These are phyloP conservation scores for Phenganax stokvisi DNA, from an alignment of 92 coral and sea anemone genomes.

Conservation along the genomic window DNA sequence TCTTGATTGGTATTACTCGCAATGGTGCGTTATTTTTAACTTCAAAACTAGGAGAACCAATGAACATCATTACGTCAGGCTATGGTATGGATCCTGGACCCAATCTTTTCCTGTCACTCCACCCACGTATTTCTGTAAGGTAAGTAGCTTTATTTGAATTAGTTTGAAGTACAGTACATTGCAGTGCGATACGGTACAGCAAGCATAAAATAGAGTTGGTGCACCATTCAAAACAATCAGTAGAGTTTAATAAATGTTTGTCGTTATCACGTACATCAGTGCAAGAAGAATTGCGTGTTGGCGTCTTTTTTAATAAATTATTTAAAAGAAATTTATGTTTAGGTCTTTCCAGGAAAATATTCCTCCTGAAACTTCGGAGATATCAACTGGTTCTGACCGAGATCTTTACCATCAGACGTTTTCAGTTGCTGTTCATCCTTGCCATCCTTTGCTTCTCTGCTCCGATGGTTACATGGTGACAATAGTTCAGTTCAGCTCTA, in stretches of 20 bases:
- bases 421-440: slow-evolving; percentile 78
- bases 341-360: slow-evolving; percentile 48
- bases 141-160: slow-evolving; percentile 32
- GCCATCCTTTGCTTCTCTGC: slow-evolving; percentile 64
- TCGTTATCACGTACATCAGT: too few relatives aligned
- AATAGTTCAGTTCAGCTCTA: slow-evolving; percentile 69
- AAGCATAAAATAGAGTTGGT: background rate
- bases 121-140: slow-evolving; percentile 82
- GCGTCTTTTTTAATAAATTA: too few relatives aligned
- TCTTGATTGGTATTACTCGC: slow-evolving; percentile 72
- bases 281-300: too few relatives aligned
- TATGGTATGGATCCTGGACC: slow-evolving; percentile 76
- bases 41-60: slow-evolving; percentile 82
- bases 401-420: slow-evolving; percentile 72
- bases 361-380: slow-evolving; percentile 54
- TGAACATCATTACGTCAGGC: slow-evolving; percentile 65
- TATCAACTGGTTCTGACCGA: slow-evolving; percentile 63
- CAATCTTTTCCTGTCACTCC: slow-evolving; percentile 66
- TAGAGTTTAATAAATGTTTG: background rate
- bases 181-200: background rate
- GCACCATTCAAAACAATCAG: background rate
- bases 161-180: background rate
- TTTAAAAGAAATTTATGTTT: background rate
- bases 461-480: slow-evolving; percentile 96
- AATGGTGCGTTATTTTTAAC: slow-evolving; percentile 78